Evolutionary conservation across 2,113 vertebrate genomes (phyloP).

Genomic region (Dinomys branickii): DNA sequence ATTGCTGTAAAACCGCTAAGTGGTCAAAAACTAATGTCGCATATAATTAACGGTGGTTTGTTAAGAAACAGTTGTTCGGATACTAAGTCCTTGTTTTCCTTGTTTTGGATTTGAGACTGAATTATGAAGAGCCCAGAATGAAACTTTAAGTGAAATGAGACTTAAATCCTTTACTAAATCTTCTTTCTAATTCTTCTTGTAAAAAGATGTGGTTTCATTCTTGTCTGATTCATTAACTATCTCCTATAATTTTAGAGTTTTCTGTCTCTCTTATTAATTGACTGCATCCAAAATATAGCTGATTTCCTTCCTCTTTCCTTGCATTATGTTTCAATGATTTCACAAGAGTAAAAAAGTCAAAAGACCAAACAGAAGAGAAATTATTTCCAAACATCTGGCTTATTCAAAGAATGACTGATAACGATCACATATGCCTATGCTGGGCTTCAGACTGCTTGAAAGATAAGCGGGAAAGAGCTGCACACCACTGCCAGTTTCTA

Average conservation of each 20-base stretch:
- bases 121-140: conserved; percentile 16
- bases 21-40: conserved; percentile 61
- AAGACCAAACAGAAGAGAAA: background rate
- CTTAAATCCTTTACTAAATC: background rate
- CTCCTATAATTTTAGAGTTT: background rate
- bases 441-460: background rate
- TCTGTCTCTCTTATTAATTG: background rate
- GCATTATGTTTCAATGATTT: background rate
- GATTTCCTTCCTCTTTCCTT: background rate
- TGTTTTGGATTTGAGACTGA: conserved; percentile 22
- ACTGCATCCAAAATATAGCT: background rate
- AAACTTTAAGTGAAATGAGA: background rate
- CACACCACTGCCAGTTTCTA: background rate
- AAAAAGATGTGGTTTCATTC: background rate
- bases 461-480: background rate
- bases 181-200: background rate
- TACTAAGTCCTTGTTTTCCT: conserved; percentile 5
- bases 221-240: background rate
- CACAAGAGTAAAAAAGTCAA: conserved; percentile 7
- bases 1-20: conserved; percentile 70
- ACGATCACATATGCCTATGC: background rate
- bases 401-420: background rate
- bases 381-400: conserved; percentile 3
- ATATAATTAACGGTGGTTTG: conserved; percentile 63
- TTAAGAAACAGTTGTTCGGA: conserved; percentile 41